phyloP scores from a whole-genome alignment of 2,797 vertebrate species.

The Poecilia wingei region DNA sequence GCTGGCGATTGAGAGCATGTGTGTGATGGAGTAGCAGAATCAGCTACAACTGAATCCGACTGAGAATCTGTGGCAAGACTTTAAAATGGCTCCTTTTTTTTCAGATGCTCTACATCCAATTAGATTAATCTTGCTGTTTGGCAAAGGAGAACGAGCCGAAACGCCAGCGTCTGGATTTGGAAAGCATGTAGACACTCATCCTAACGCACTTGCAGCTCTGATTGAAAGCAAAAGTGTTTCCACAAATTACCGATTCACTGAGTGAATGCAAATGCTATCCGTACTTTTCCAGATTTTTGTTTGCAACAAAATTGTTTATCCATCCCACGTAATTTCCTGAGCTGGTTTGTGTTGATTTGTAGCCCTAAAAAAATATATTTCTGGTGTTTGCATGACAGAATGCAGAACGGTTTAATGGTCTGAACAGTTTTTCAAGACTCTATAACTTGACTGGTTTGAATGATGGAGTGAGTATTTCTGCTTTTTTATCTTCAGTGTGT shows the following conservation, averaged over 20 bases:
- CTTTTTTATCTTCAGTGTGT: background rate
- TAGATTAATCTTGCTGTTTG: background rate
- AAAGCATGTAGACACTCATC: background rate
- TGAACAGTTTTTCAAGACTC: background rate
- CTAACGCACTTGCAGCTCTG: background rate
- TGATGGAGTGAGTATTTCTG: background rate
- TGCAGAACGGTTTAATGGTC: background rate
- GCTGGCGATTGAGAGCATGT: background rate
- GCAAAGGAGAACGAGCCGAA: background rate
- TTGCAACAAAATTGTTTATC: background rate
- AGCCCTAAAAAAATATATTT: background rate
- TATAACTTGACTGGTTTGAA: background rate
- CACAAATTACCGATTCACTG: background rate
- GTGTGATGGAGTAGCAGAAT: background rate
- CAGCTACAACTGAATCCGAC: background rate
- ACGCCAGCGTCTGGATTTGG: background rate
- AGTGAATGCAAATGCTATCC: background rate
- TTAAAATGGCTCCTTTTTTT: background rate
- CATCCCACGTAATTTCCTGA: background rate
- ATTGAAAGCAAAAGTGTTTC: background rate
- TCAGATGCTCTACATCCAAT: background rate
- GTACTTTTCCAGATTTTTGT: background rate
- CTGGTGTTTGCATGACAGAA: background rate
- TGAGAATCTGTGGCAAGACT: slow-evolving; percentile 1
- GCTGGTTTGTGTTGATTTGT: background rate